Percentiles rank a stretch among this genome's conserved stretches.
Evolutionary conservation across 2,113 vertebrate species (phyloP).

Genomic region (Lycaon pictus): DNA sequence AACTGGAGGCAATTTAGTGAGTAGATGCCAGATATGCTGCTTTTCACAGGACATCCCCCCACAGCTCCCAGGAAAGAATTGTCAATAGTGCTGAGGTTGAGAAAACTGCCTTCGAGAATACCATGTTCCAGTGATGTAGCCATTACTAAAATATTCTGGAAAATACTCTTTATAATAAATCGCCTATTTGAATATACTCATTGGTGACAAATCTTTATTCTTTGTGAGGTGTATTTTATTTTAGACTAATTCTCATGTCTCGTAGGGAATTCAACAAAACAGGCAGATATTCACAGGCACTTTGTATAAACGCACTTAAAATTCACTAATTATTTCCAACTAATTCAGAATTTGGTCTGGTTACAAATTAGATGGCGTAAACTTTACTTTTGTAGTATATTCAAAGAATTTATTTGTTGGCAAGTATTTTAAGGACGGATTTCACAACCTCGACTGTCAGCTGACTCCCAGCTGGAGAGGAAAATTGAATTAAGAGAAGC

Average conservation of each 20-base stretch:
- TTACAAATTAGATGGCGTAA: conserved; percentile 7
- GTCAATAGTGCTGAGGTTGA: background rate
- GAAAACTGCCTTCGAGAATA: background rate
- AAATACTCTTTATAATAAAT: background rate
- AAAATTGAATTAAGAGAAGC: background rate
- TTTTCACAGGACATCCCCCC: background rate
- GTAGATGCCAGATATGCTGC: background rate
- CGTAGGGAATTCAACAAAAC: background rate
- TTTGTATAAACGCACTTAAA: background rate
- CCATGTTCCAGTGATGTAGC: background rate
- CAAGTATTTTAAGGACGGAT: background rate
- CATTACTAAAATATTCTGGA: background rate
- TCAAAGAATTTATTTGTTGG: background rate
- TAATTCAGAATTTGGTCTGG: conserved; percentile 8
- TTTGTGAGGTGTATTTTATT: background rate
- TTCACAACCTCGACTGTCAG: background rate
- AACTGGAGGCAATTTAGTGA: background rate
- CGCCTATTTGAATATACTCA: background rate
- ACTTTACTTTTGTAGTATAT: background rate
- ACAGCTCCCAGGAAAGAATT: background rate
- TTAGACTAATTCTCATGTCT: conserved; percentile 9
- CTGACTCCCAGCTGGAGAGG: background rate
- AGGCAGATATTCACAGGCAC: background rate
- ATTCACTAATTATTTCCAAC: background rate
- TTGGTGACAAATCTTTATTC: background rate